Evolutionary conservation across 2,797 vertebrate genomes (phyloP).

Genomic region (Muscicapa striata): DNA sequence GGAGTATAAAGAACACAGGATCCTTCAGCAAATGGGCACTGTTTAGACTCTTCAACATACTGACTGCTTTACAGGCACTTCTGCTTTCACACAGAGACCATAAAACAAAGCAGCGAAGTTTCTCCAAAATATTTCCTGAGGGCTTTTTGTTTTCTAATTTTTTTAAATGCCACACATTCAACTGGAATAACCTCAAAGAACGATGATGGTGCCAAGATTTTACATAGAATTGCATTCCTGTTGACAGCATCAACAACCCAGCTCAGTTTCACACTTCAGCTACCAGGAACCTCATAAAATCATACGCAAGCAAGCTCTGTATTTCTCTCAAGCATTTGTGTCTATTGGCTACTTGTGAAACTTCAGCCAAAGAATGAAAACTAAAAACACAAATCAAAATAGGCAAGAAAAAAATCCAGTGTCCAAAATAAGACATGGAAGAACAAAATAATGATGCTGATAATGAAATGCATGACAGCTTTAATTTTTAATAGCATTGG

Average conservation of each 20-base stretch:
- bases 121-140: neutral
- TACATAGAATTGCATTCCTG: neutral
- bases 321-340: neutral
- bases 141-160: neutral
- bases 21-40: neutral
- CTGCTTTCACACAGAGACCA: neutral
- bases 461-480: neutral
- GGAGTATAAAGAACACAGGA: neutral
- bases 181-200: neutral
- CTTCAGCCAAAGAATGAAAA: neutral
- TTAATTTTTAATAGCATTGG: neutral
- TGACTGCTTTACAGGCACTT: neutral
- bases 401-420: neutral
- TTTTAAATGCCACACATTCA: neutral
- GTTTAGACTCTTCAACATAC: neutral
- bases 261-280: slow-evolving; percentile 6
- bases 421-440: neutral
- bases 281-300: neutral
- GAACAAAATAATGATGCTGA: neutral
- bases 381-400: neutral
- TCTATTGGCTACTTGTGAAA: neutral
- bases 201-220: neutral
- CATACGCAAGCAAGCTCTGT: neutral
- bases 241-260: neutral
- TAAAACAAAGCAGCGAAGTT: neutral